Conservation (phyloP, 2,797 vertebrate species). For the Paratrypauchen microcephalus region DNA sequence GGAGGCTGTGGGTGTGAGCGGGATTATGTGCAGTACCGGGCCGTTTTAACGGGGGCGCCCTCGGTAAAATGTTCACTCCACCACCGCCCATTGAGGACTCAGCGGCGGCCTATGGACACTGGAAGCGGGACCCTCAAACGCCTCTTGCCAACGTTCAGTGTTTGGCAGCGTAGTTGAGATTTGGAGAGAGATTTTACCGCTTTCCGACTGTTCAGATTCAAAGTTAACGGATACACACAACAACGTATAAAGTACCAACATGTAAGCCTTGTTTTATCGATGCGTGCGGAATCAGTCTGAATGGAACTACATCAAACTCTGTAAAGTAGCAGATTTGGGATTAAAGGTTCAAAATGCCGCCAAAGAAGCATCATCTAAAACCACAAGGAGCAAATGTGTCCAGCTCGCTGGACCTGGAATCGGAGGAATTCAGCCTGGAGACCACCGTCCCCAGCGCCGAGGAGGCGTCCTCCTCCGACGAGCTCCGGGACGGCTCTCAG, state of each 20-base stretch:
- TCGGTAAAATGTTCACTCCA: neutral
- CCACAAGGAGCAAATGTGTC: constrained; percentile 81
- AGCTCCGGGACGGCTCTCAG: constrained; percentile 68
- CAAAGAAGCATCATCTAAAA: constrained; percentile 76
- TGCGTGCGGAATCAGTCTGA: neutral
- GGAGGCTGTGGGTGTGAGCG: neutral
- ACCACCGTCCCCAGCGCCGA: constrained; percentile 93
- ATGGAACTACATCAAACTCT: neutral
- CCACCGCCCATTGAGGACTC: neutral
- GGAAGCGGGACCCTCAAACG: constrained; percentile 71
- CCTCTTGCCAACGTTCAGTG: constrained; percentile 1
- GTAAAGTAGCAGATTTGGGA: neutral
- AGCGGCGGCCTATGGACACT: constrained; percentile 41
- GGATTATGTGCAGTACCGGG: neutral
- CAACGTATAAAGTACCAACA: neutral
- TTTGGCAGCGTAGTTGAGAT: neutral
- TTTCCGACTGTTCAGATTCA: neutral
- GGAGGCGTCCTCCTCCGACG: constrained; percentile 92
- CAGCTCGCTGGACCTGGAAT: constrained; percentile 93
- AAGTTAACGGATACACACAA: neutral
- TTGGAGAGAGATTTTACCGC: neutral
- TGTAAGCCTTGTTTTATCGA: neutral
- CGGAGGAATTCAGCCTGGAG: constrained; percentile 95
- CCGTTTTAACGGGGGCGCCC: constrained; percentile 11
- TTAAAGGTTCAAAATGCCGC: constrained; percentile 75